These are phyloP conservation scores for Dendroctonus ponderosae DNA, from an alignment of 1,140 invertebrate species.

Conservation along the genomic window DNA sequence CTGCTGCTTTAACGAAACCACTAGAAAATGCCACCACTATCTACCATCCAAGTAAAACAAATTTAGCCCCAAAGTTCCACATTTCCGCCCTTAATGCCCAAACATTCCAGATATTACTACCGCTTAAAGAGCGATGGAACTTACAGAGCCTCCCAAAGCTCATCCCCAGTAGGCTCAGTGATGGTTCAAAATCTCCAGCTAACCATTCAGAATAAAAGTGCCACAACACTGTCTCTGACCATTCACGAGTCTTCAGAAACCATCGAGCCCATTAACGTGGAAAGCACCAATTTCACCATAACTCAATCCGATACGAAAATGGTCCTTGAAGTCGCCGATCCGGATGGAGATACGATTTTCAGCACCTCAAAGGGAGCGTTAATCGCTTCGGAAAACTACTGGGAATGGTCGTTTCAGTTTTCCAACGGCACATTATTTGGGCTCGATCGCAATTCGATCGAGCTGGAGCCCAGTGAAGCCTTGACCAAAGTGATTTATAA, in stretches of 20 bases:
- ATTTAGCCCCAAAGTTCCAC: neutral
- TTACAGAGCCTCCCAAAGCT: constrained; percentile 7
- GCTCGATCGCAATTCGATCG: constrained; percentile 41
- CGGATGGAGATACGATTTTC: constrained; percentile 40
- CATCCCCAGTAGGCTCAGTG: constrained; percentile 7
- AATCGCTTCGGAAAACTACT: constrained; percentile 51
- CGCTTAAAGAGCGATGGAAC: neutral
- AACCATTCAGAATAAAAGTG: constrained; percentile 19
- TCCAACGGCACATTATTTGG: constrained; percentile 43
- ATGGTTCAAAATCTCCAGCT: constrained; percentile 6
- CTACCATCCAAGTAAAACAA: constrained; percentile 40
- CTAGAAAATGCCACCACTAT: constrained; percentile 41
- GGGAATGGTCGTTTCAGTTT: constrained; percentile 52
- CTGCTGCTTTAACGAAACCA: constrained; percentile 42
- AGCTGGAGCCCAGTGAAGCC: constrained; percentile 33
- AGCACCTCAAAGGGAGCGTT: constrained; percentile 49
- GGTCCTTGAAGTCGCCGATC: constrained; percentile 33
- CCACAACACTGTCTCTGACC: constrained; percentile 14
- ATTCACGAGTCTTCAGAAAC: constrained; percentile 22
- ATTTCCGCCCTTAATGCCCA: neutral
- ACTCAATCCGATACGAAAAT: constrained; percentile 12
- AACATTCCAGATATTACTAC: constrained; percentile 18
- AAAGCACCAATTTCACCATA: constrained; percentile 7
- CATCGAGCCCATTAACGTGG: neutral
- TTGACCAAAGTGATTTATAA: constrained; percentile 46